A percentile compares a stretch with the other conserved stretches of the same genome.
Conservation (phyloP, 2,888 invertebrate species). For the Epiblema foenella region DNA sequence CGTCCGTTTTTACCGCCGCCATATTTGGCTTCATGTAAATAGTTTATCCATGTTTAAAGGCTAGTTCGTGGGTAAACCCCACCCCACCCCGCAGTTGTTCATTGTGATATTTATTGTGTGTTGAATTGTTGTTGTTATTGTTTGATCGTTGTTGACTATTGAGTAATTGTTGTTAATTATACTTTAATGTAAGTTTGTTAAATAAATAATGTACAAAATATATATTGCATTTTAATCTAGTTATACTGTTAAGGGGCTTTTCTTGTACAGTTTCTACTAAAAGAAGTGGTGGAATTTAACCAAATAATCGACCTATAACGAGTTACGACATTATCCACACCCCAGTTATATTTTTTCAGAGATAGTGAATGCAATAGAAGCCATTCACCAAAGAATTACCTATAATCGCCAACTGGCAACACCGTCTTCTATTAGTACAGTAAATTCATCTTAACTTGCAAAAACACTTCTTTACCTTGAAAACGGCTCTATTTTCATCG, state of each 20-base stretch:
- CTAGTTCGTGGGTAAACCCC: constrained; percentile 23
- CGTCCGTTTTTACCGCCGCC: constrained; percentile 18
- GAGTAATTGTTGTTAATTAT: constrained; percentile 78
- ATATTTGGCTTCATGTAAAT: constrained; percentile 35
- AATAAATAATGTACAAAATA: constrained; percentile 48
- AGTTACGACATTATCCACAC: too few species aligned
- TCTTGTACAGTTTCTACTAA: neutral
- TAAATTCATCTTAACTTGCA: too few species aligned
- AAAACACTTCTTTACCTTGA: too few species aligned
- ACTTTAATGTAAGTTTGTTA: constrained; percentile 55
- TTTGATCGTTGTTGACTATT: constrained; percentile 80
- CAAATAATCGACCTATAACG: too few species aligned
- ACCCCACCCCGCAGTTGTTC: constrained; percentile 57
- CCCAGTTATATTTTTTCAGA: too few species aligned
- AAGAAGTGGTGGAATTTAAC: neutral
- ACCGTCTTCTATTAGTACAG: too few species aligned
- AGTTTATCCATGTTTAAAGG: constrained; percentile 45
- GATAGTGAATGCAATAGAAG: too few species aligned
- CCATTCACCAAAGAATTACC: too few species aligned
- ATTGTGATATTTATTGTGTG: constrained; percentile 84
- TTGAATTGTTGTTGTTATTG: constrained; percentile 59
- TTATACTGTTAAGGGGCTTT: neutral
- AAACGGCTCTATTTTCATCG: too few species aligned
- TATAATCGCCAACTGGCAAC: too few species aligned
- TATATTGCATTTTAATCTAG: constrained; percentile 4